A percentile compares a stretch with the other conserved stretches of the same genome.
phyloP scores from a whole-genome alignment of 2,888 invertebrate species.

The Cataglyphis albicans region DNA sequence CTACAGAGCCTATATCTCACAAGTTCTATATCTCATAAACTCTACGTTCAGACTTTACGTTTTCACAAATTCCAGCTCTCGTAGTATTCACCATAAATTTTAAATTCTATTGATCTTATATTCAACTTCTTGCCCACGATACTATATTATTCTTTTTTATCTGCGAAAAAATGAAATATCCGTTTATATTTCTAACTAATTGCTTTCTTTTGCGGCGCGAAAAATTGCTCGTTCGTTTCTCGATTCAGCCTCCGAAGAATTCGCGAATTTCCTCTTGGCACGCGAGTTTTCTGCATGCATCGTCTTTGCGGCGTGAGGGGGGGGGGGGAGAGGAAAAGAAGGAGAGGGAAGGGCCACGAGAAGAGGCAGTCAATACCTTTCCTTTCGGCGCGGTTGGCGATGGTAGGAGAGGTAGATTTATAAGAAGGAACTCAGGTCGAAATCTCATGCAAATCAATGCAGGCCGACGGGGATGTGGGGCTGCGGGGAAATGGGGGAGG shows the following conservation, averaged over 20 bases:
- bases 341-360: constrained; percentile 16
- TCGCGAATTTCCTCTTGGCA: constrained; percentile 55
- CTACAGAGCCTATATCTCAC: constrained; percentile 30
- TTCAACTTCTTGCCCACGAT: not conserved
- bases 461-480: constrained; percentile 65
- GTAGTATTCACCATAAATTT: constrained; percentile 39
- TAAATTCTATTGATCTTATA: constrained; percentile 31
- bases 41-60: constrained; percentile 47
- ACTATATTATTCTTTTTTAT: constrained; percentile 72
- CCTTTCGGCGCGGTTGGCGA: constrained; percentile 68
- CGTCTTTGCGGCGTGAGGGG: constrained; percentile 11
- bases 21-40: constrained; percentile 24
- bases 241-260: constrained; percentile 36
- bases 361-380: constrained; percentile 70
- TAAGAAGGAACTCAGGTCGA: constrained; percentile 79
- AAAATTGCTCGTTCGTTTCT: constrained; percentile 50
- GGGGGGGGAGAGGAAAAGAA: not conserved
- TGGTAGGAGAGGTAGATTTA: constrained; percentile 75
- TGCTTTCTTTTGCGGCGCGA: constrained; percentile 40
- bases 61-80: constrained; percentile 44
- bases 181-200: constrained; percentile 54
- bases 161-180: constrained; percentile 80
- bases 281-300: constrained; percentile 56
- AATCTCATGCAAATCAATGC: constrained; percentile 84
- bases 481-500: constrained; percentile 58